Evolutionary conservation across 2,888 invertebrate genomes (phyloP).

Genomic region (Cephonodes hylas): DNA sequence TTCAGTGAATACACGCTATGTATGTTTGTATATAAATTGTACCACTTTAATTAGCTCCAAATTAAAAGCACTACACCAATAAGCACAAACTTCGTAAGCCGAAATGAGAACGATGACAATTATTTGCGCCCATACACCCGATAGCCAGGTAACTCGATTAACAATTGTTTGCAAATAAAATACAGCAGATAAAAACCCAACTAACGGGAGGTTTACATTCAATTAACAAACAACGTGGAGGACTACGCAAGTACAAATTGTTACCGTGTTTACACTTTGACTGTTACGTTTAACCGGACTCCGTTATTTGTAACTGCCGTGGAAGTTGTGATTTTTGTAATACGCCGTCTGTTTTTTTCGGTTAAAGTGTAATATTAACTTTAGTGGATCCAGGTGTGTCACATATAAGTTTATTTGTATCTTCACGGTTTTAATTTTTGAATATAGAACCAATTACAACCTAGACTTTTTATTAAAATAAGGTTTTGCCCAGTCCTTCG

Average conservation of each 20-base stretch:
- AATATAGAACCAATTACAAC: too few species aligned
- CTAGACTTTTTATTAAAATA: too few species aligned
- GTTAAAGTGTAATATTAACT: too few species aligned
- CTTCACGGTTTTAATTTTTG: too few species aligned
- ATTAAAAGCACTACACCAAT: not conserved
- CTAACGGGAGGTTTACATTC: slow-evolving; percentile 5
- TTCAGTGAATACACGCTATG: too few species aligned
- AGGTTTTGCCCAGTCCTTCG: too few species aligned
- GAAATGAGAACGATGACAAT: not conserved
- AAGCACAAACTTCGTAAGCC: not conserved
- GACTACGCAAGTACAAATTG: slow-evolving; percentile 6
- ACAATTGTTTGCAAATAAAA: not conserved
- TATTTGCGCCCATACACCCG: not conserved
- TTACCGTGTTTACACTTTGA: not conserved
- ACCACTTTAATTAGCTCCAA: not conserved
- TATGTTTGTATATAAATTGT: too few species aligned
- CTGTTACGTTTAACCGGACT: not conserved
- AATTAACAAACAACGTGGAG: slow-evolving; percentile 6
- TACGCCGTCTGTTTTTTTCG: not conserved
- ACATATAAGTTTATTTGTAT: too few species aligned
- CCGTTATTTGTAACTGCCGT: not conserved
- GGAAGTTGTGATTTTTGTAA: not conserved
- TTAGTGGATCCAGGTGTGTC: too few species aligned
- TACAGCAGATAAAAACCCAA: slow-evolving; percentile 4
- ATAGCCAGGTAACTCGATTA: not conserved